Percentiles rank a stretch among this genome's conserved stretches.
Evolutionary conservation across 2,888 invertebrate genomes (phyloP).

Genomic region (Argyra leucocephala): DNA sequence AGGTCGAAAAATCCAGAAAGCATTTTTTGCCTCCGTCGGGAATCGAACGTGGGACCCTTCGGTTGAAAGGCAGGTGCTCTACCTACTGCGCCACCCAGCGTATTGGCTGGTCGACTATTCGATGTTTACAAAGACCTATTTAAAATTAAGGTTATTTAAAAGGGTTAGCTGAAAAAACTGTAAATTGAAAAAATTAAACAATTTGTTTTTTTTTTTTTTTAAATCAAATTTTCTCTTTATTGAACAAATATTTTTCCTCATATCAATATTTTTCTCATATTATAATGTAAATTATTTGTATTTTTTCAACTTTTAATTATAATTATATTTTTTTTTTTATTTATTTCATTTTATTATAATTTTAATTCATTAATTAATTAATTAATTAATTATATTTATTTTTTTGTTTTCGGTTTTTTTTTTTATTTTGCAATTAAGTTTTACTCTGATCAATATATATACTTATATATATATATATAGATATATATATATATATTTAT

Average conservation of each 20-base stretch:
- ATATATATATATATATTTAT: not conserved
- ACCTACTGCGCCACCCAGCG: too few species aligned
- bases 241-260: not conserved
- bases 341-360: not conserved
- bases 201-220: constrained; percentile 2
- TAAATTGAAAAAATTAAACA: too few species aligned
- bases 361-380: not conserved
- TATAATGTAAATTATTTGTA: not conserved
- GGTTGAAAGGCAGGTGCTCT: too few species aligned
- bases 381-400: not conserved
- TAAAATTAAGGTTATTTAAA: too few species aligned
- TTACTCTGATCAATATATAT: not conserved
- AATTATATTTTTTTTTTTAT: not conserved
- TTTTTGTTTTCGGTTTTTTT: not conserved
- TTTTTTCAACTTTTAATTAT: not conserved
- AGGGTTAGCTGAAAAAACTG: too few species aligned
- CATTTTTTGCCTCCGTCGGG: too few species aligned
- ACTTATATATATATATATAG: not conserved
- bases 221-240: constrained; percentile 3
- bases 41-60: too few species aligned
- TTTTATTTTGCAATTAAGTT: not conserved
- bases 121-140: too few species aligned
- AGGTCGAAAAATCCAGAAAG: too few species aligned
- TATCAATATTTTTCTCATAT: constrained; percentile 1
- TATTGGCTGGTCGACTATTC: too few species aligned